phyloP scores from a whole-genome alignment of 2,888 invertebrate species.

The Oxytorus armatus region DNA sequence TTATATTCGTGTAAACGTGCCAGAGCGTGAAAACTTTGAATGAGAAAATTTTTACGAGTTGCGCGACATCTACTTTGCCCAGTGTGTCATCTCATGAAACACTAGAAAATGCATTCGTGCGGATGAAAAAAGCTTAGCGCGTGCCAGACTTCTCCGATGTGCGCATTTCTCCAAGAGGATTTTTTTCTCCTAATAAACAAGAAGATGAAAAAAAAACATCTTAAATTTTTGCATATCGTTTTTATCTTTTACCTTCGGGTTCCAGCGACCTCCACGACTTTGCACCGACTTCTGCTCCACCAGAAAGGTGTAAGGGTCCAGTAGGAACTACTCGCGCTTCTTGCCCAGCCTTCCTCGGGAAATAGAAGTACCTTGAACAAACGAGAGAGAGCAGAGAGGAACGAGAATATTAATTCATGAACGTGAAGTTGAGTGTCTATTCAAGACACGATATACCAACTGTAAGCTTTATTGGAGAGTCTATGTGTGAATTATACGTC shows the following conservation, averaged over 20 bases:
- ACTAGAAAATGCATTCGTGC: neutral
- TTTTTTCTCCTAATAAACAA: slow-evolving; percentile 3
- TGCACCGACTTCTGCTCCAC: slow-evolving; percentile 94
- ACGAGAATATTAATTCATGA: slow-evolving; percentile 53
- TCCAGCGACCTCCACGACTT: slow-evolving; percentile 93
- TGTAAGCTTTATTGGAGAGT: neutral
- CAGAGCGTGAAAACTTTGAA: slow-evolving; percentile 52
- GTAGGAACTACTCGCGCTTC: slow-evolving; percentile 93
- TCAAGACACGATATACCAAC: neutral
- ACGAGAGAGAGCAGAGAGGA: slow-evolving; percentile 38
- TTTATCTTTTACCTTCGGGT: slow-evolving; percentile 87
- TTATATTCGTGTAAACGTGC: slow-evolving; percentile 9
- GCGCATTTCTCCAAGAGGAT: neutral
- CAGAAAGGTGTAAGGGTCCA: slow-evolving; percentile 94
- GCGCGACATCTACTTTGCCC: slow-evolving; percentile 37
- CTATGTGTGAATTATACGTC: slow-evolving; percentile 9
- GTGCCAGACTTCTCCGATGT: neutral
- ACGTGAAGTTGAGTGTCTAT: slow-evolving; percentile 33
- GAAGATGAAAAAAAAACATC: neutral
- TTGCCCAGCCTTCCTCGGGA: slow-evolving; percentile 95
- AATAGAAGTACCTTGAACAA: slow-evolving; percentile 90
- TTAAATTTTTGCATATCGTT: slow-evolving; percentile 2
- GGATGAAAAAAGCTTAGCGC: neutral
- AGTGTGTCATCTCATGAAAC: neutral
- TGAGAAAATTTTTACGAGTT: slow-evolving; percentile 62